Evolutionary conservation across 2,113 vertebrate genomes (phyloP).

Genomic region (Oncorhynchus tshawytscha): DNA sequence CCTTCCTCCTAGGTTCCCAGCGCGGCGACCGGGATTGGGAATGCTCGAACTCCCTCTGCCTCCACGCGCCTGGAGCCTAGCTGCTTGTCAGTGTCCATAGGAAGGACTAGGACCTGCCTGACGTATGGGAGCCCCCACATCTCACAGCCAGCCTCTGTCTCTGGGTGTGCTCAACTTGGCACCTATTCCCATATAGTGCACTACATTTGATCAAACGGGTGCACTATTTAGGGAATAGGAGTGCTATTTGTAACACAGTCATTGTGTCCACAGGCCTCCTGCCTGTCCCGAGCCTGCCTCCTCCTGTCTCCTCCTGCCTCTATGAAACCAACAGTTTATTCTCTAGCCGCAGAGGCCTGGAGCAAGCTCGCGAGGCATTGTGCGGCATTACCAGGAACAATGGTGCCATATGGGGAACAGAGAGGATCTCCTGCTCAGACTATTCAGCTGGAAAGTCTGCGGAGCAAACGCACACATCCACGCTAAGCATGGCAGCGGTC

Average conservation of each 20-base stretch:
- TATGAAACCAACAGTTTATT: conserved; percentile 76
- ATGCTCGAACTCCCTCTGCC: conserved; percentile 17
- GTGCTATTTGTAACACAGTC: conserved; percentile 27
- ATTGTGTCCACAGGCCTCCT: conserved; percentile 60
- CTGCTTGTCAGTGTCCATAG: conserved; percentile 26
- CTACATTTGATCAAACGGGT: too few species aligned
- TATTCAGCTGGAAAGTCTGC: conserved; percentile 64
- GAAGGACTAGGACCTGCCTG: conserved; percentile 32
- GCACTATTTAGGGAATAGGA: too few species aligned
- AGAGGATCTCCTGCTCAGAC: conserved; percentile 76
- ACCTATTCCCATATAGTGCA: too few species aligned
- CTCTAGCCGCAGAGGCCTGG: conserved; percentile 78
- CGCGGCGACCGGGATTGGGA: conserved; percentile 14
- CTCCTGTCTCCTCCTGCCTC: conserved; percentile 52
- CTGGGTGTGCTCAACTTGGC: too few species aligned
- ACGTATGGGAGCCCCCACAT: conserved; percentile 58
- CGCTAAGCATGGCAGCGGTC: conserved; percentile 64
- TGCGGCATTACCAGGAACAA: conserved; percentile 86
- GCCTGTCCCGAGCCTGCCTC: conserved; percentile 55
- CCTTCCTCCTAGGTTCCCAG: background rate
- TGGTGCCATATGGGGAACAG: conserved; percentile 92
- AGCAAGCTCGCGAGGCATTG: conserved; percentile 68
- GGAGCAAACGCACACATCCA: conserved; percentile 66
- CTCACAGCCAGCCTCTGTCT: conserved; percentile 17
- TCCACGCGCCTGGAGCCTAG: conserved; percentile 36